Percentiles rank a stretch among this genome's conserved stretches.
phyloP scores from a whole-genome alignment of 1,140 invertebrate species.

The Zaprionus tsacasi region DNA sequence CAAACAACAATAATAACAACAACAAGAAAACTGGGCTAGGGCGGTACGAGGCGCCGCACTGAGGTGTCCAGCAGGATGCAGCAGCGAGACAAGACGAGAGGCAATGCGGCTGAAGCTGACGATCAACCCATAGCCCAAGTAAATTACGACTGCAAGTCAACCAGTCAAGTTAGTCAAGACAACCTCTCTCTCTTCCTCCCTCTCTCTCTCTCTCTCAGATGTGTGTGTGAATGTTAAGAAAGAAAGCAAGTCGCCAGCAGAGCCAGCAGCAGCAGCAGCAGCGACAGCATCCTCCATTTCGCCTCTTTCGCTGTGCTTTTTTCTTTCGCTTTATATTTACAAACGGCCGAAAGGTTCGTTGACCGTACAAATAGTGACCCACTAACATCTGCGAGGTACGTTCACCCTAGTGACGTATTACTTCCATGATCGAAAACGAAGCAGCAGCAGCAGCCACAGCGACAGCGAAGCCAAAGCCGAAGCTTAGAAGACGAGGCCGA shows the following conservation, averaged over 20 bases:
- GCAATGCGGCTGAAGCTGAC: conserved; percentile 38
- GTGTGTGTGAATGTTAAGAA: conserved; percentile 62
- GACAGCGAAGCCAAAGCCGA: conserved; percentile 39
- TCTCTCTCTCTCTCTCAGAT: conserved; percentile 27
- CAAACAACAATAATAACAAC: conserved; percentile 57
- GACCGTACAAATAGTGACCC: conserved; percentile 85
- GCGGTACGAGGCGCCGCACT: background rate
- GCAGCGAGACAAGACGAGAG: conserved; percentile 28
- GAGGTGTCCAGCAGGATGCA: conserved; percentile 68
- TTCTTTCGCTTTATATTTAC: conserved; percentile 77
- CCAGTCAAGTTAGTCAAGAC: conserved; percentile 81
- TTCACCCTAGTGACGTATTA: conserved; percentile 84
- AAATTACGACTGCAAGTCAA: conserved; percentile 81
- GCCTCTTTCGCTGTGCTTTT: conserved; percentile 58
- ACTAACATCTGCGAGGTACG: conserved; percentile 84
- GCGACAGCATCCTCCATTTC: conserved; percentile 58
- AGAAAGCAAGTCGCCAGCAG: conserved; percentile 68
- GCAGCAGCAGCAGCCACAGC: conserved; percentile 17
- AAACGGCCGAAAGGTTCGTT: conserved; percentile 83
- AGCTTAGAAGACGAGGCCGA: conserved; percentile 33
- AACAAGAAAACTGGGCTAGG: conserved; percentile 54
- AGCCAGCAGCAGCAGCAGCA: conserved; percentile 12
- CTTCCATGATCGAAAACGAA: conserved; percentile 73
- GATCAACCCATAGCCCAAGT: conserved; percentile 80
- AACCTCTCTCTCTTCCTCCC: conserved; percentile 35